phyloP scores from a whole-genome alignment of 2,797 vertebrate genomes.

The Channa striata region DNA sequence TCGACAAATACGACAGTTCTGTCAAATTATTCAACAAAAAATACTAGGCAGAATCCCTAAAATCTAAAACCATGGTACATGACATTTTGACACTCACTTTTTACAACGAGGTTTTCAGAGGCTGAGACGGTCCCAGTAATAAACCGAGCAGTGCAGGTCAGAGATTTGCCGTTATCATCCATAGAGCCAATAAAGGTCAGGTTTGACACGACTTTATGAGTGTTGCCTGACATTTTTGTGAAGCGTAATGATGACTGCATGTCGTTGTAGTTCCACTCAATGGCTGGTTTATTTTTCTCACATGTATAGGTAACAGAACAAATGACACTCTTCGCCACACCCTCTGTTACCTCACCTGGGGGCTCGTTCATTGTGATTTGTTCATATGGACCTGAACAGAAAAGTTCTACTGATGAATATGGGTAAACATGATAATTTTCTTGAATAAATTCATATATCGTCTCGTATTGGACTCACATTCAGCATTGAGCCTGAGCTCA shows the following conservation, averaged over 20 bases:
- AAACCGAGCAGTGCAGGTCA: slow-evolving; percentile 70
- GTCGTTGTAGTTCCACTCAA: slow-evolving; percentile 72
- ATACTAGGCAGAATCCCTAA: slow-evolving; percentile 14
- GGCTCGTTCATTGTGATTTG: slow-evolving; percentile 58
- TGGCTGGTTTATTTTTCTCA: slow-evolving; percentile 44
- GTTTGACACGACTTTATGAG: slow-evolving; percentile 44
- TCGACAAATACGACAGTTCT: too few species aligned
- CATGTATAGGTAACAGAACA: slow-evolving; percentile 72
- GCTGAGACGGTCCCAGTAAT: slow-evolving; percentile 30
- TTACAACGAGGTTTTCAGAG: slow-evolving; percentile 55
- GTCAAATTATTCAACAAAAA: too few species aligned
- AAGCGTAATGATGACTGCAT: slow-evolving; percentile 33
- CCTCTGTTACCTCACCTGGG: slow-evolving; percentile 56
- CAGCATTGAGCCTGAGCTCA: slow-evolving; percentile 53
- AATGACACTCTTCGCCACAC: slow-evolving; percentile 56
- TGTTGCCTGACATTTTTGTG: background rate
- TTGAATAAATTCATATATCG: background rate
- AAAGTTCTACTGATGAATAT: background rate
- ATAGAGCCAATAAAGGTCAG: slow-evolving; percentile 66
- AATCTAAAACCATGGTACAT: background rate
- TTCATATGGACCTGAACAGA: slow-evolving; percentile 58
- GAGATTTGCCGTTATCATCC: slow-evolving; percentile 54
- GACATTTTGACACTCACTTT: slow-evolving; percentile 55
- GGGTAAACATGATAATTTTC: background rate
- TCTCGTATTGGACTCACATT: slow-evolving; percentile 63